Evolutionary conservation across 2,113 vertebrate genomes (phyloP).

Genomic region (Microcebus tavaratra): DNA sequence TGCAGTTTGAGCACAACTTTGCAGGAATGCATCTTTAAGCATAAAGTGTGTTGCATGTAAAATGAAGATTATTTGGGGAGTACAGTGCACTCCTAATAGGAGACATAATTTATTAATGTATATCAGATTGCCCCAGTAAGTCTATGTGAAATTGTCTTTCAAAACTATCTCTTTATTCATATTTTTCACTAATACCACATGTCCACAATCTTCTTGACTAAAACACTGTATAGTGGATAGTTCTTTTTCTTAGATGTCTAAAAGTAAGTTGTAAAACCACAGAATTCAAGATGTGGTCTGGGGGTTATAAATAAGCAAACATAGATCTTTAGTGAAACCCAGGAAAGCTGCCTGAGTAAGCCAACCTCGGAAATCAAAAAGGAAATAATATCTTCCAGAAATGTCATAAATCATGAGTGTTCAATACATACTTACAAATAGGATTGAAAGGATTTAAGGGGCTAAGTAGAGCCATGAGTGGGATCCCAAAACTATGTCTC

Average conservation of each 20-base stretch:
- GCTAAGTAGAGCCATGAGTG: neutral
- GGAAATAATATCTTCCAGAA: neutral
- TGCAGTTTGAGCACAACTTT: neutral
- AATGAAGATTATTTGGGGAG: neutral
- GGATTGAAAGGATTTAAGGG: neutral
- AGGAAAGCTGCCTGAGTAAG: neutral
- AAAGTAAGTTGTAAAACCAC: neutral
- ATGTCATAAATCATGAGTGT: neutral
- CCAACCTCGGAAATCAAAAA: neutral
- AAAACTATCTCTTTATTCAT: neutral
- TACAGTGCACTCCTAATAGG: neutral
- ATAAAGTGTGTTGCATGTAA: neutral
- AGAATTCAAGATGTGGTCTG: neutral
- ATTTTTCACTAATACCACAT: conserved; percentile 12
- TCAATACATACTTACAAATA: neutral
- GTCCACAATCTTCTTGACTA: neutral
- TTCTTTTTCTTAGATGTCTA: neutral
- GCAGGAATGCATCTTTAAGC: neutral
- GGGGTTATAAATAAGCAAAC: neutral
- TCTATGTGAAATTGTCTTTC: neutral
- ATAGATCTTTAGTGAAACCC: neutral
- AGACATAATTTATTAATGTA: neutral
- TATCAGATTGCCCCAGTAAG: neutral
- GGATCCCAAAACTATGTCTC: neutral
- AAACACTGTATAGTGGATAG: neutral